Evolutionary conservation across 2,113 vertebrate genomes (phyloP).

Genomic region (Euleptes europaea): DNA sequence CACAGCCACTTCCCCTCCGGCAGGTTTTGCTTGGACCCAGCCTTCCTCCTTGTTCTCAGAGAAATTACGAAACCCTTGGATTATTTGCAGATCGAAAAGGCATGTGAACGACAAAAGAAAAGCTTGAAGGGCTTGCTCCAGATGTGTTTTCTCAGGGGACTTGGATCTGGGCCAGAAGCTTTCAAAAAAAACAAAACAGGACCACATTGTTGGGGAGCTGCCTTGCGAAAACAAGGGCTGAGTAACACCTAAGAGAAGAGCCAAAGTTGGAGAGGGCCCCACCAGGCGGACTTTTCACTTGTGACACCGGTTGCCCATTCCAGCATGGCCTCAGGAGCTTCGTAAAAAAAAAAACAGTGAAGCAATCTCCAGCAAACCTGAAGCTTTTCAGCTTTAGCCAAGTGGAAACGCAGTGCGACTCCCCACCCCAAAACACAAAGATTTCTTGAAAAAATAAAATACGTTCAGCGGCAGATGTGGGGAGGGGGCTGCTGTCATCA

Average conservation of each 20-base stretch:
- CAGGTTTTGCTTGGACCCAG: neutral
- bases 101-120: neutral
- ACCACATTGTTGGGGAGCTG: constrained; percentile 51
- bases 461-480: no score
- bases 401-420: constrained; percentile 59
- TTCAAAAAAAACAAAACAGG: constrained; percentile 58
- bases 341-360: constrained; percentile 28
- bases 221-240: constrained; percentile 53
- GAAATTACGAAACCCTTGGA: neutral
- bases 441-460: constrained; percentile 7
- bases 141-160: neutral
- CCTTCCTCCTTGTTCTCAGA: neutral
- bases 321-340: constrained; percentile 34
- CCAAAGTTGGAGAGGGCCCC: constrained; percentile 53
- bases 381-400: constrained; percentile 56
- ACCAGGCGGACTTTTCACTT: constrained; percentile 58
- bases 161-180: constrained; percentile 43
- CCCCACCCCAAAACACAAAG: constrained; percentile 53
- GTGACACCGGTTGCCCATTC: constrained; percentile 42
- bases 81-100: constrained; percentile 17
- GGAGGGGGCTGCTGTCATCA: neutral
- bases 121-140: constrained; percentile 17
- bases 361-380: constrained; percentile 47
- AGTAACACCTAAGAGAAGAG: constrained; percentile 8
- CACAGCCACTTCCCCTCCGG: neutral